A percentile compares a stretch with the other conserved stretches of the same genome.
Evolutionary conservation across 2,797 vertebrate species (phyloP).

Genomic region (Distichodus sexfasciatus): DNA sequence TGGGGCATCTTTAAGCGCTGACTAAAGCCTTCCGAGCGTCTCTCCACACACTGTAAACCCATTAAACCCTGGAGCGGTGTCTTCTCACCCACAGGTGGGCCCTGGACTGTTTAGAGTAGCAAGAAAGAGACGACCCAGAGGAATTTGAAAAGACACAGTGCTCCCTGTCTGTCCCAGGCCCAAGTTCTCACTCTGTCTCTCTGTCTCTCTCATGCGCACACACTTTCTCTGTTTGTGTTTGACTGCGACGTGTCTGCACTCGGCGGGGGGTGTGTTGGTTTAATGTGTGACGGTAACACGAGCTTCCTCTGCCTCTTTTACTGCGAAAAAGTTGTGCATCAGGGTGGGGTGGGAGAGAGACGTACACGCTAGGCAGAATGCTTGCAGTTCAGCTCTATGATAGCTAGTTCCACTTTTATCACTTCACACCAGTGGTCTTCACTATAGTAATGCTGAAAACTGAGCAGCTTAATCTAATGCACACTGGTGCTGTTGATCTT

Average conservation of each 20-base stretch:
- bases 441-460: too few species aligned
- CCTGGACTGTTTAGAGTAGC: not conserved
- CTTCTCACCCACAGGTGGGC: not conserved
- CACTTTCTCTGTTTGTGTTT: conserved; percentile 53
- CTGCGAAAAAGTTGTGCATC: conserved; percentile 11
- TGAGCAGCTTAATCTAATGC: too few species aligned
- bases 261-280: conserved; percentile 22
- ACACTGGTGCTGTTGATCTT: too few species aligned
- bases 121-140: not conserved
- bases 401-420: too few species aligned
- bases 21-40: not conserved
- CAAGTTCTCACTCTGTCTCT: conserved; percentile 44
- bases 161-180: not conserved
- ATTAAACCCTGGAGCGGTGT: conserved; percentile 1
- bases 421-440: too few species aligned
- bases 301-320: conserved; percentile 41
- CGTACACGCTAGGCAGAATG: conserved; percentile 1
- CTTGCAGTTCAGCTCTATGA: too few species aligned
- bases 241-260: conserved; percentile 49
- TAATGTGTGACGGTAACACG: conserved; percentile 60
- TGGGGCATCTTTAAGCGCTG: conserved; percentile 4
- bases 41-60: conserved; percentile 16
- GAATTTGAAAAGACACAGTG: conserved; percentile 15
- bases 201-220: conserved; percentile 49
- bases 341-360: conserved; percentile 21